Evolutionary conservation across 2,888 invertebrate genomes (phyloP), one percentile per base, ranked within the genome.

Genomic region (Drosophila gaucha): DNA sequence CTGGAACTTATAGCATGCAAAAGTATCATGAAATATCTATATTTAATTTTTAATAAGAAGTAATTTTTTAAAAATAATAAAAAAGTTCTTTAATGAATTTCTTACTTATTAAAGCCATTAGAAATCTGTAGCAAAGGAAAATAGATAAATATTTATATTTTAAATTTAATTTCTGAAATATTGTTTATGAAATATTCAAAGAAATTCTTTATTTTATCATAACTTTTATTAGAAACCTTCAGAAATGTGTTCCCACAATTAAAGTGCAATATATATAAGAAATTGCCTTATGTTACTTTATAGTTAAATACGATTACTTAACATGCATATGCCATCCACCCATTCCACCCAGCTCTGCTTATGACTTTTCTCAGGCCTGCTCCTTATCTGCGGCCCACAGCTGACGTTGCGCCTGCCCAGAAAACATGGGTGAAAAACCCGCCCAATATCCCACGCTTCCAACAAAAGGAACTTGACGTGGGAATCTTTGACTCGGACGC

Each of bases 381-480:
- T 39, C 60, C 67, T 70, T 54, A 49, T 38, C 58, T 9, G 22
- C 56, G 55, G 52, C 33, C 75, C 75, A 72, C 75, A 72, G 52
- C 75, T 73, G 76, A 60, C 73, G 65, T 30, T 55, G 56, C 36
- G 56, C 31, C 68, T 38, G 35, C 26, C 47, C 36, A n/a, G 31
- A 10, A 10, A 36, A 18, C 16, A 36, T 30, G 6, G 22, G 24
- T 26, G 47, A 12, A 8, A 39, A 46, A 16, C 10, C 28, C 35
- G 24, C 43, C 20, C 26, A 24, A 12, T 60, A 18, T 75, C 73
- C 73, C 73, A 73, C 76, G 74, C 64, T 46, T 33, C 9, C 9
- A 14, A n/a, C 73, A 65, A 51, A 74, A 65, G 72, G 74, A 51
- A 60, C 51, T 66, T 55, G 9, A 83, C 83, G 84, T 84, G 84